These are phyloP conservation scores for Phalacrocorax pelagicus DNA, from an alignment of 2,113 vertebrate species.

Conservation along the genomic window DNA sequence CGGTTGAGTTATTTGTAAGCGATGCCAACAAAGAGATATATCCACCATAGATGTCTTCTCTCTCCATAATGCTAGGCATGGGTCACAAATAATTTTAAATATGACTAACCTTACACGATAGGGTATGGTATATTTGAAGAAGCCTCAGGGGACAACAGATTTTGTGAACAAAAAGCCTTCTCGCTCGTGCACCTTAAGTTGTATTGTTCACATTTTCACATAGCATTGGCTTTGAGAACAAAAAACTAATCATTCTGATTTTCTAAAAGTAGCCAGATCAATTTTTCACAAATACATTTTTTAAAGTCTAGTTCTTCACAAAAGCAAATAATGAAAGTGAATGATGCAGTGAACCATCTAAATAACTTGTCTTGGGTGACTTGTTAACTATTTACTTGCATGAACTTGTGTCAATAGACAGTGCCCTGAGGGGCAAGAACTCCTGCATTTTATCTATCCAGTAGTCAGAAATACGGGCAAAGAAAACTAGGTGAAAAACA, in stretches of 20 bases:
- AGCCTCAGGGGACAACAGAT: background rate
- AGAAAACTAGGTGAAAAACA: constrained; percentile 51
- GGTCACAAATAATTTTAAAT: constrained; percentile 5
- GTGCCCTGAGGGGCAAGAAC: constrained; percentile 19
- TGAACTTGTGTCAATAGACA: constrained; percentile 36
- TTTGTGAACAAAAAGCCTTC: background rate
- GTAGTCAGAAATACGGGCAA: constrained; percentile 11
- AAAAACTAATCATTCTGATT: background rate
- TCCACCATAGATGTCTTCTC: background rate
- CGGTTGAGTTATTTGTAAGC: background rate
- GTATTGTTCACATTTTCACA: background rate
- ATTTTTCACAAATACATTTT: background rate
- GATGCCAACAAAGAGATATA: background rate
- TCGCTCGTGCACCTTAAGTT: background rate
- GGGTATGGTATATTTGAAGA: background rate
- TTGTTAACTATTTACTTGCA: constrained; percentile 58
- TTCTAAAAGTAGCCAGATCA: background rate
- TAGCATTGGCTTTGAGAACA: background rate
- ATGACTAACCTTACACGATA: background rate
- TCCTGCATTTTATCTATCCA: constrained; percentile 48
- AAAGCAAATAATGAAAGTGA: constrained; percentile 2
- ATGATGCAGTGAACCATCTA: background rate
- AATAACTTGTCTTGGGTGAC: constrained; percentile 1
- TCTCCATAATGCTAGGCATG: background rate
- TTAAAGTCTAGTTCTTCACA: background rate